Evolutionary conservation across 1,140 invertebrate genomes (phyloP).

Genomic region (Drosophila elegans): DNA sequence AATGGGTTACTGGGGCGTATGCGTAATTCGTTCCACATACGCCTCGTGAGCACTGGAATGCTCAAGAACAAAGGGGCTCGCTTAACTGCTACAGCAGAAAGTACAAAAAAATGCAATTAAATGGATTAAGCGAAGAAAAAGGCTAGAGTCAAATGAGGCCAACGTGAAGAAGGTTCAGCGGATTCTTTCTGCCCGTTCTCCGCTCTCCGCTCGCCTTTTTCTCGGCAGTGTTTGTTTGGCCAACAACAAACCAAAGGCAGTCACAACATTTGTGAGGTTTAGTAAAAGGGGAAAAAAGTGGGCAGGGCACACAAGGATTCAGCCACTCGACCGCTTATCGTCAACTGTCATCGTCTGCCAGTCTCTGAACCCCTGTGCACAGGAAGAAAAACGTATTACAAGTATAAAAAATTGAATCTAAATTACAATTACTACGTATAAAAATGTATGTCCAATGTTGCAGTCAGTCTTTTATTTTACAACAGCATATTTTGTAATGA

Average conservation of each 20-base stretch:
- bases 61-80: conserved; percentile 35
- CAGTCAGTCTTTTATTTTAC: no score
- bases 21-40: conserved; percentile 55
- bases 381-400: not conserved
- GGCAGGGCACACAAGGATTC: conserved; percentile 34
- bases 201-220: not conserved
- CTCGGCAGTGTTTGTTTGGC: conserved; percentile 50
- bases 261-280: conserved; percentile 51
- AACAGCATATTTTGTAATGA: no score
- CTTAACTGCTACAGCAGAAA: conserved; percentile 34
- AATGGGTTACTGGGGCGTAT: conserved; percentile 56
- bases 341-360: conserved; percentile 69
- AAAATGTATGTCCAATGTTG: no score
- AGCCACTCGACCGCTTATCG: conserved; percentile 66
- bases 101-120: conserved; percentile 65
- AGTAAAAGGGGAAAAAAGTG: not conserved
- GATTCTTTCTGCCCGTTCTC: not conserved
- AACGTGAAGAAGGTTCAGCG: conserved; percentile 37
- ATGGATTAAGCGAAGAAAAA: conserved; percentile 58
- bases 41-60: conserved; percentile 34
- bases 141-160: conserved; percentile 58
- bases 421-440: no score
- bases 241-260: conserved; percentile 60
- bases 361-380: conserved; percentile 24
- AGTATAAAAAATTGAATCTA: no score